A percentile compares a stretch with the other conserved stretches of the same genome.
Evolutionary conservation across 2,797 vertebrate genomes (phyloP).

Genomic region (Anolis apletophallus): DNA sequence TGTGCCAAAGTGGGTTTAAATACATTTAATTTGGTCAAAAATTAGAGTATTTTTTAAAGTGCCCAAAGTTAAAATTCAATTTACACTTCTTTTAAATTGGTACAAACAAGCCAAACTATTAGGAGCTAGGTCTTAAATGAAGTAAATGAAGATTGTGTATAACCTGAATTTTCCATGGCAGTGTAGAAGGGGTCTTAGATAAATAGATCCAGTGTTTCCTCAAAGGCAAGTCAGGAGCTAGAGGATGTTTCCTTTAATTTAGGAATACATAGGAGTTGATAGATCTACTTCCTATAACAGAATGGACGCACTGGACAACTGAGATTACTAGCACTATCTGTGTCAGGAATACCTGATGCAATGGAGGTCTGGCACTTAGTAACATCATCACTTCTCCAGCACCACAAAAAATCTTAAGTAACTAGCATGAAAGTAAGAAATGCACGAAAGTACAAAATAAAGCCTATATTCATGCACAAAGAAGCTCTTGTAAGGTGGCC

Average conservation of each 20-base stretch:
- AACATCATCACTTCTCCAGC: not conserved
- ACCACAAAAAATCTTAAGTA: not conserved
- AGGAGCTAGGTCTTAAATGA: not conserved
- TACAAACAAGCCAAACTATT: not conserved
- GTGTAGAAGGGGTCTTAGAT: not conserved
- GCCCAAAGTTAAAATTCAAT: not conserved
- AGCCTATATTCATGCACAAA: not conserved
- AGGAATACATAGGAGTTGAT: not conserved
- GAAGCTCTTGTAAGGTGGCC: too few relatives aligned
- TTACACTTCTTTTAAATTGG: constrained; percentile 3
- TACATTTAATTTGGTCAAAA: not conserved
- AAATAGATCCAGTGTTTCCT: not conserved
- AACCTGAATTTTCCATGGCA: too few relatives aligned
- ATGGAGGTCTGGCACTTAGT: not conserved
- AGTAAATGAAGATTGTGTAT: not conserved
- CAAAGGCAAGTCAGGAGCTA: not conserved
- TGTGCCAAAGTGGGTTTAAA: too few relatives aligned
- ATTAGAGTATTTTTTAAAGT: not conserved
- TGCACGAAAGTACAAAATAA: not conserved
- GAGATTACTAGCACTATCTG: not conserved
- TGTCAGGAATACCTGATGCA: not conserved
- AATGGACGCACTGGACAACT: not conserved
- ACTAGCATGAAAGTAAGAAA: not conserved
- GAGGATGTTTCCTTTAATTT: not conserved
- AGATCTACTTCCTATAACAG: not conserved